Evolutionary conservation across 2,888 invertebrate genomes (phyloP).

Genomic region (Heliconius sara): DNA sequence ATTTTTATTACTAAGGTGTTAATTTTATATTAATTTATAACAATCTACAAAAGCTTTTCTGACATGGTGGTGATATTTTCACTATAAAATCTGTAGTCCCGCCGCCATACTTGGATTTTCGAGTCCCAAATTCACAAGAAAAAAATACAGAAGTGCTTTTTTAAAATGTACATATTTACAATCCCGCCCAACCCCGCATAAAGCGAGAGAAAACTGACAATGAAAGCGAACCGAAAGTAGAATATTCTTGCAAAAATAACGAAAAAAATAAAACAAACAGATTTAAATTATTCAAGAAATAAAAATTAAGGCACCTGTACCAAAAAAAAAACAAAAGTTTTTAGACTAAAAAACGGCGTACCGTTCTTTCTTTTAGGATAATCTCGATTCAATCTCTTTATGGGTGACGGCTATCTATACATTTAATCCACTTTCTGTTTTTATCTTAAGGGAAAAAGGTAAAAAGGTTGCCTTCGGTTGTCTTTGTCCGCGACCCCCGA

Average conservation of each 20-base stretch:
- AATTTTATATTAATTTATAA: no score
- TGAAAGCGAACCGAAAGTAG: neutral
- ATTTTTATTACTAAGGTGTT: no score
- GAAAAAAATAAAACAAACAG: constrained; percentile 22
- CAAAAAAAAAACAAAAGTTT: constrained; percentile 48
- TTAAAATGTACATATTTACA: constrained; percentile 20
- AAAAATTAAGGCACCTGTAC: constrained; percentile 58
- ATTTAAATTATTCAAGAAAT: constrained; percentile 37
- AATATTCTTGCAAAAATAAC: constrained; percentile 8
- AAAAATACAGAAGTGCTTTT: constrained; percentile 4
- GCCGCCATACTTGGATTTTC: neutral
- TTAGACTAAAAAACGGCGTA: constrained; percentile 49
- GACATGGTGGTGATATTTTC: neutral
- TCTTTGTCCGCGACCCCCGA: constrained; percentile 70
- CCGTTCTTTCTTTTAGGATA: constrained; percentile 58
- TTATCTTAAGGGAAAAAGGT: constrained; percentile 71
- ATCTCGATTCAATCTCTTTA: constrained; percentile 71
- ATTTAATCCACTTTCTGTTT: constrained; percentile 80
- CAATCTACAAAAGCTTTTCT: neutral
- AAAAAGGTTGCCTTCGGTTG: constrained; percentile 58
- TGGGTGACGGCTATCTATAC: constrained; percentile 73
- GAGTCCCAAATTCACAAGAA: neutral
- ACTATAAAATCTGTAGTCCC: neutral
- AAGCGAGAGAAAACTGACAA: constrained; percentile 6
- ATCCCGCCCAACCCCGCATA: neutral